Percentiles rank a stretch among this genome's conserved stretches.
phyloP scores from a whole-genome alignment of 1,140 invertebrate species.

The Chionoecetes opilio region DNA sequence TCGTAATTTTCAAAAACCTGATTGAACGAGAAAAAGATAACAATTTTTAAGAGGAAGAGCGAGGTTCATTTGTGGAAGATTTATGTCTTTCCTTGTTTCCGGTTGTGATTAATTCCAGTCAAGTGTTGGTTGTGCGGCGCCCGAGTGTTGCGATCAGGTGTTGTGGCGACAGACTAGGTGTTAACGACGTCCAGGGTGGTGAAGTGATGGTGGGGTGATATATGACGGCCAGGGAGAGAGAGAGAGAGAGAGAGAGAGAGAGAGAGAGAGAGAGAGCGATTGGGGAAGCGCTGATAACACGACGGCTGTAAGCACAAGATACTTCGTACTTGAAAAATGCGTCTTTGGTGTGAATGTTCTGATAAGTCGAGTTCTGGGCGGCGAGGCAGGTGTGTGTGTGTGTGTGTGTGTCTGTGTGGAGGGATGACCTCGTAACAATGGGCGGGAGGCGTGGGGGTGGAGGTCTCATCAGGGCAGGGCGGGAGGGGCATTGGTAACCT shows the following conservation, averaged over 20 bases:
- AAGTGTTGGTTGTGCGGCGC: not conserved
- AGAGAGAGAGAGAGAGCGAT: constrained; percentile 8
- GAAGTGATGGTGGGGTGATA: no score
- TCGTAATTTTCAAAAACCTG: no score
- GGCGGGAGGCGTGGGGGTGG: not conserved
- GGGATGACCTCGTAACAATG: constrained; percentile 17
- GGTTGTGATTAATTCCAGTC: not conserved
- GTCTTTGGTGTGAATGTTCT: not conserved
- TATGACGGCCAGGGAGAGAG: not conserved
- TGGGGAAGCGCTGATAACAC: not conserved
- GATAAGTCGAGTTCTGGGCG: not conserved
- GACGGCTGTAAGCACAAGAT: not conserved
- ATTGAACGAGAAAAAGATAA: not conserved
- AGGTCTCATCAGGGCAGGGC: not conserved
- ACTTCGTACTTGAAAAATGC: not conserved
- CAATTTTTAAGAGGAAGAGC: no score
- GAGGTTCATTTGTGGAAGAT: not conserved
- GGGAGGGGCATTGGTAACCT: not conserved
- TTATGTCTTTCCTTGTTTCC: not conserved
- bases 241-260: constrained; percentile 22
- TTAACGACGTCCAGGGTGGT: no score
- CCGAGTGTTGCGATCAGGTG: not conserved
- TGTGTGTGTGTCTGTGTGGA: not conserved
- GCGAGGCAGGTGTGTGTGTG: not conserved
- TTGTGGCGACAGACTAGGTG: not conserved